Evolutionary conservation across 2,888 invertebrate species (phyloP).

Genomic region (Himalopsyche kuldschensis): DNA sequence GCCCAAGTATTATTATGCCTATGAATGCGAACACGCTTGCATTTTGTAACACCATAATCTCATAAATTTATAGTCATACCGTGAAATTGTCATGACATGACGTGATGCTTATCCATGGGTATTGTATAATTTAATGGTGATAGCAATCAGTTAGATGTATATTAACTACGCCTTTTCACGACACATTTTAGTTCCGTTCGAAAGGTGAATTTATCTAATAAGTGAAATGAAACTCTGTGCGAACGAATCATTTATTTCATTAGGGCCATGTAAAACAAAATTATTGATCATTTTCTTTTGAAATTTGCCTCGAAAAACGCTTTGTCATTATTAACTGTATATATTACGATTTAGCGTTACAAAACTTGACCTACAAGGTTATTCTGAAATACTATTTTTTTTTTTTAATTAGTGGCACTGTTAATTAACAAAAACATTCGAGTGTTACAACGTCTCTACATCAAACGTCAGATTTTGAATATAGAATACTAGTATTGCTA

Average conservation of each 20-base stretch:
- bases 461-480: neutral
- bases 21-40: too few relatives aligned
- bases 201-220: neutral
- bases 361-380: neutral
- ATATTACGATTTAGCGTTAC: neutral
- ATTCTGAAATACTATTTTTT: neutral
- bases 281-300: neutral
- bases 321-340: neutral
- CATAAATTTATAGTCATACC: neutral
- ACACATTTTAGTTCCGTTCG: neutral
- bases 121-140: neutral
- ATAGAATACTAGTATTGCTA: too few relatives aligned
- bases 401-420: neutral
- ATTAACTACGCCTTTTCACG: neutral
- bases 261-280: neutral
- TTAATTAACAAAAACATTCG: neutral
- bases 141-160: neutral
- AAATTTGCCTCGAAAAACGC: neutral
- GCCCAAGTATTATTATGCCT: too few relatives aligned
- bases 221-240: neutral
- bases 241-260: neutral
- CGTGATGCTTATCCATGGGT: neutral
- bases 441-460: neutral
- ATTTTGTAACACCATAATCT: neutral
- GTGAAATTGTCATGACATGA: neutral